Percentiles rank a stretch among this genome's conserved stretches.
Evolutionary conservation across 2,888 invertebrate genomes (phyloP).

Genomic region (Chouioia cunea): DNA sequence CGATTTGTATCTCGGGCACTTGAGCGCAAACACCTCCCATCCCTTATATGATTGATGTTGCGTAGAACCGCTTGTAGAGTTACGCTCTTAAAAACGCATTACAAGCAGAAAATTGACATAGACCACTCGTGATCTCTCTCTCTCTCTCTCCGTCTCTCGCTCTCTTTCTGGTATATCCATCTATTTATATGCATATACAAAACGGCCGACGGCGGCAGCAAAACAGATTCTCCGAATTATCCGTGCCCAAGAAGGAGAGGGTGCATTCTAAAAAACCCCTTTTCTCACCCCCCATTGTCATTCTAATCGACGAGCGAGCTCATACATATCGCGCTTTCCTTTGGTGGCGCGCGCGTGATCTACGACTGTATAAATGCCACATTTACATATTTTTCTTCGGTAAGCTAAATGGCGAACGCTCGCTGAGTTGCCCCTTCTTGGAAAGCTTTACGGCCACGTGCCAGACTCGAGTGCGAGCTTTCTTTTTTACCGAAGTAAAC

Average conservation of each 20-base stretch:
- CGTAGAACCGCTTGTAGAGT: constrained; percentile 49
- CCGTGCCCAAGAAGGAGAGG: background rate
- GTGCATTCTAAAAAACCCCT: constrained; percentile 3
- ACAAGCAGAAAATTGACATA: constrained; percentile 30
- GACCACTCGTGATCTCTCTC: constrained; percentile 7
- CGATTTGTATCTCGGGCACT: too few relatives aligned
- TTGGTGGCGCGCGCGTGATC: constrained; percentile 45
- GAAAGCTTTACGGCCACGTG: constrained; percentile 17
- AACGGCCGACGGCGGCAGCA: too few relatives aligned
- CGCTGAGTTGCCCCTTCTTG: constrained; percentile 1
- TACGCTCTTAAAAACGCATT: constrained; percentile 25
- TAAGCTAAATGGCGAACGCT: constrained; percentile 6
- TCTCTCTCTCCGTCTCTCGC: too few relatives aligned
- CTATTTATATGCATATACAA: constrained; percentile 8
- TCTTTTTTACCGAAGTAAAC: constrained; percentile 1
- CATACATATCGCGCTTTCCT: background rate
- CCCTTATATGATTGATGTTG: constrained; percentile 49
- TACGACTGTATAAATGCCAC: constrained; percentile 56
- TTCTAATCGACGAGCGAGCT: constrained; percentile 27
- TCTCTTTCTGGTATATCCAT: too few relatives aligned
- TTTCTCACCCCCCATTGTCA: constrained; percentile 20
- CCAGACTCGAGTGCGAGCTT: constrained; percentile 7
- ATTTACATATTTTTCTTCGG: constrained; percentile 56
- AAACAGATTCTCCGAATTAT: constrained; percentile 21
- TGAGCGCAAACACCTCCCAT: constrained; percentile 7